Evolutionary conservation across 2,797 vertebrate species (phyloP).

Genomic region (Poecile montanus): DNA sequence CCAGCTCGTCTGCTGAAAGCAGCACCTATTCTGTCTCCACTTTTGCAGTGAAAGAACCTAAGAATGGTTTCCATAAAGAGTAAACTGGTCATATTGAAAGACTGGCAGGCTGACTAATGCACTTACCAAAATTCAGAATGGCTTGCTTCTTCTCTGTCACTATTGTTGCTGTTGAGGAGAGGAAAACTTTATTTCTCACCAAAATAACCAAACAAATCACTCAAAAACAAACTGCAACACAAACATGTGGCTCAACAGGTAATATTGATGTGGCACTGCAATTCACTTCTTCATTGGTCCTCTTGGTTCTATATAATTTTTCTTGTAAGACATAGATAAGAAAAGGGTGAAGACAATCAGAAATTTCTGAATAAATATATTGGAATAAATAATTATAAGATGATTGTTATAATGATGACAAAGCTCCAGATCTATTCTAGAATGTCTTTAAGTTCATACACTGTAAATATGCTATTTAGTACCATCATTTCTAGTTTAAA

Average conservation of each 20-base stretch:
- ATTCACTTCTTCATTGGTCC: neutral
- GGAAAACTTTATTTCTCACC: neutral
- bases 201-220: neutral
- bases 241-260: neutral
- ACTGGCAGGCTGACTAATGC: neutral
- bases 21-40: neutral
- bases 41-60: neutral
- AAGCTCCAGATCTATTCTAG: neutral
- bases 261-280: neutral
- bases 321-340: neutral
- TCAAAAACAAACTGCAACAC: neutral
- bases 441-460: neutral
- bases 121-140: neutral
- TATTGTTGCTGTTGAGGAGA: neutral
- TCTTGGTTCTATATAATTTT: neutral
- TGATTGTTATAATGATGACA: neutral
- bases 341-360: neutral
- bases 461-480: neutral
- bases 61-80: neutral
- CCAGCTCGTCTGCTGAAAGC: neutral
- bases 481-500: neutral
- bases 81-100: neutral
- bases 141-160: neutral
- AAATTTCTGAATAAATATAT: neutral
- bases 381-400: neutral